A percentile compares a stretch with the other conserved stretches of the same genome.
Conservation (phyloP, 2,888 invertebrate genomes). For the Pammene fasciana region DNA sequence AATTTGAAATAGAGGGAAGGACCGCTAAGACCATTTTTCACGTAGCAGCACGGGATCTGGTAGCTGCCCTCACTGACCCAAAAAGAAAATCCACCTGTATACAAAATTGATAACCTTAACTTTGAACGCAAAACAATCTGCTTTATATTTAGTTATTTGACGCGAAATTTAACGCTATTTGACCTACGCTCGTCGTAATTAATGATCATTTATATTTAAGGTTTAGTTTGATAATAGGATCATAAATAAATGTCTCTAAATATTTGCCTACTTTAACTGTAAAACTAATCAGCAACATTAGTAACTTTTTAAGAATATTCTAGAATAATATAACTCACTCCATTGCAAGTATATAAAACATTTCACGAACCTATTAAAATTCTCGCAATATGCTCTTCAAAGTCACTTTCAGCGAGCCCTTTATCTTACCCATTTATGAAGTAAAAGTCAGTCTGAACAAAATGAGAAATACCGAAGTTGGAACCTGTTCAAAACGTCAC, state of each 20-base stretch:
- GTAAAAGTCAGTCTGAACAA: conserved; percentile 54
- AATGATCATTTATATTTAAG: not conserved
- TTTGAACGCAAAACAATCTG: not conserved
- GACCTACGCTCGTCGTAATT: not conserved
- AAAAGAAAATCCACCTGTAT: no score
- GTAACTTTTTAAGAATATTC: no score
- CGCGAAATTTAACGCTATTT: no score
- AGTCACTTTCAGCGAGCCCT: conserved; percentile 2
- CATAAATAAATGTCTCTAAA: no score
- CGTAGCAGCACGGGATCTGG: no score
- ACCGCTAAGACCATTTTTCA: no score
- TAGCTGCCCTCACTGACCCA: no score
- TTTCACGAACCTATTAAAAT: not conserved
- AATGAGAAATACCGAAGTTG: conserved; percentile 72
- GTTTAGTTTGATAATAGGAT: not conserved
- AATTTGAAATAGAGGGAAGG: no score
- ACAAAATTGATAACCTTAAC: not conserved
- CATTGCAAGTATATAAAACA: not conserved
- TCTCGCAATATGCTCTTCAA: not conserved
- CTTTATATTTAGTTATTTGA: no score
- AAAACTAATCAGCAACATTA: not conserved
- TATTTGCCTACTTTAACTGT: not conserved
- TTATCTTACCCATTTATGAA: conserved; percentile 3
- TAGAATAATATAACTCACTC: no score
- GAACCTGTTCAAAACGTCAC: conserved; percentile 68